Percentiles rank a stretch among this genome's conserved stretches.
phyloP scores from a whole-genome alignment of 2,888 invertebrate genomes.

The Andrena bicolor region DNA sequence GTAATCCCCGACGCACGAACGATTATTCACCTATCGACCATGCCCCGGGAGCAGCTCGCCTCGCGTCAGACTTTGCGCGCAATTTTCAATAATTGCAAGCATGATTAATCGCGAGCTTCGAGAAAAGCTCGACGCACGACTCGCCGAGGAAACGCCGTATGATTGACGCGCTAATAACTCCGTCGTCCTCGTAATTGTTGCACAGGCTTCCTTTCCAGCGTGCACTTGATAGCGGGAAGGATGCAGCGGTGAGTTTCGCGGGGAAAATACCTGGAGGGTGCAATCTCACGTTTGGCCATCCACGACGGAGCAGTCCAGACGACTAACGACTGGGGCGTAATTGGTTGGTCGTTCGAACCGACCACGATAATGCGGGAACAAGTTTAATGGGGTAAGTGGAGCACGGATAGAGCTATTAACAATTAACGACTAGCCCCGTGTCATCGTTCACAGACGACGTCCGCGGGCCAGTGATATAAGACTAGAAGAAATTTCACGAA shows the following conservation, averaged over 20 bases:
- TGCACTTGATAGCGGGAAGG: neutral
- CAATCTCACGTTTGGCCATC: constrained; percentile 54
- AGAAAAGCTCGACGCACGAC: neutral
- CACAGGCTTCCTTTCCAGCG: constrained; percentile 15
- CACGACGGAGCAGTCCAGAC: constrained; percentile 50
- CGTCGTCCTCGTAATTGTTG: constrained; percentile 21
- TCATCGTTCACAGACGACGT: constrained; percentile 35
- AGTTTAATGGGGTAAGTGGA: constrained; percentile 73
- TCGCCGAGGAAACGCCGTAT: constrained; percentile 19
- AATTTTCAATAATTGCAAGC: constrained; percentile 46
- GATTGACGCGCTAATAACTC: constrained; percentile 43
- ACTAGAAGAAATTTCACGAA: neutral
- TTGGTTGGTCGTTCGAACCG: constrained; percentile 51
- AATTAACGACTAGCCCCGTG: constrained; percentile 65
- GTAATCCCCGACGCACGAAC: neutral
- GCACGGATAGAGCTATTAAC: constrained; percentile 71
- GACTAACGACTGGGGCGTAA: constrained; percentile 65
- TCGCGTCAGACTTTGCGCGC: neutral
- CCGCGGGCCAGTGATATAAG: neutral
- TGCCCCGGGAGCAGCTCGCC: neutral
- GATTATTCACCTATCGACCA: neutral
- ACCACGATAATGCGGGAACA: constrained; percentile 66
- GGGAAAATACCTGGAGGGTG: constrained; percentile 49
- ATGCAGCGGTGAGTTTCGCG: constrained; percentile 13
- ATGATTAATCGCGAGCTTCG: constrained; percentile 32